Base-by-base conservation (phyloP, 2,113 vertebrate species). In the Garra rufa region DNA sequence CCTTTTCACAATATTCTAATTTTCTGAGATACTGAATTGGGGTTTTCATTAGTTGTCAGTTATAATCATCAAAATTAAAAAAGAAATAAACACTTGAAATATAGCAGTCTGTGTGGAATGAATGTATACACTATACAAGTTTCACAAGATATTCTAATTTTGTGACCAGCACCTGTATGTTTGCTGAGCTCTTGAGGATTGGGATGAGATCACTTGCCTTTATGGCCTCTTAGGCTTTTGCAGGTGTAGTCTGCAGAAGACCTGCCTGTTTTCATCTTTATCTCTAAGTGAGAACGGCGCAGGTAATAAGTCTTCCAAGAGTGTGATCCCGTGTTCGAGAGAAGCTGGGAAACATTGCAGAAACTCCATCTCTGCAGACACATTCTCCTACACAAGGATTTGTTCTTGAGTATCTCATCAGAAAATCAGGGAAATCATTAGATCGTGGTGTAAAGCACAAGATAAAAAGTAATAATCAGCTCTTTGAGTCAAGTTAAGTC, bases 241-340 rank as follows among this genome's bases (percentile, higher is more conserved):
- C 93, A 95, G 52, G 86, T 92, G 85, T 95, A 97, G 80, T 94
- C 94, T 34, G 88, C 90, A 76, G 90, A 92, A 8, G 93, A 86
- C 2, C 86, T 61, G 3, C 96, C 96, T 9, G 90, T 87, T 5
- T 87, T 88, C 95, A 96, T 94, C 71, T 93, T 93, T 41, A 69
- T 81, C 86, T 96, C 95, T 10, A 96, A 82, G n/a, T 92, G 89
- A 8, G 87, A 90, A 0, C 94, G 90, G 19, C 91, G 93, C 69
- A 95, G 90, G 83, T 92, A 96, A 88, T 96, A 96, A 30, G 83
- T 91, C 85, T 94, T 97, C 95, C 95, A 96, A 0, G 92, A 92
- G 46, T 89, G 88, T 26, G 71, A 88, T 41, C 81, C 90, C 1
- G 85, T 81, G 77, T 91, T 90, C 21, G 91, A 41, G 1, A 82